A percentile compares a stretch with the other conserved stretches of the same genome.
These are phyloP conservation scores for Carapus acus DNA, from an alignment of 2,797 vertebrate genomes.

Conservation along the genomic window DNA sequence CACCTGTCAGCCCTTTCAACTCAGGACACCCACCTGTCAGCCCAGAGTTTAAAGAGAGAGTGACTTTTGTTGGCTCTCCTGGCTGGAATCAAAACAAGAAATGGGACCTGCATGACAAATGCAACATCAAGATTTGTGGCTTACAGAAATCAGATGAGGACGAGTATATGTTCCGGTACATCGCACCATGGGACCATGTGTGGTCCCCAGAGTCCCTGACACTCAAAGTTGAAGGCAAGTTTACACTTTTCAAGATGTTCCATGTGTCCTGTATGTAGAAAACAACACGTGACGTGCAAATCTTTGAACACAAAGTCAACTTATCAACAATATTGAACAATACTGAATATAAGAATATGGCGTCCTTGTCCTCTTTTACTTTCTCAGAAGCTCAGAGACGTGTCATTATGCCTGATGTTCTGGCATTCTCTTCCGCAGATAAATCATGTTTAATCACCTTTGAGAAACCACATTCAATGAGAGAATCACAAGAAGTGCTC, in stretches of 20 bases:
- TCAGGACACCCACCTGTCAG: accelerated
- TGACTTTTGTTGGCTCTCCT: background rate
- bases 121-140: slow-evolving; percentile 48
- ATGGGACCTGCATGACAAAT: accelerated
- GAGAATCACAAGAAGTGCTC: accelerated
- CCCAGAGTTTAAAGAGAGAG: slow-evolving; percentile 36
- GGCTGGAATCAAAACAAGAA: accelerated
- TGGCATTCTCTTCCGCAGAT: slow-evolving; percentile 40
- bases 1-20: accelerated
- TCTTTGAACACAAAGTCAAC: no score
- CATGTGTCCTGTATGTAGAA: no score
- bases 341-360: no score
- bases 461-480: background rate
- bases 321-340: no score
- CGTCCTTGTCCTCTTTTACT: no score
- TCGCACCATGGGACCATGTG: accelerated
- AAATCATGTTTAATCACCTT: slow-evolving; percentile 59
- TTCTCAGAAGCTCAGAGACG: no score
- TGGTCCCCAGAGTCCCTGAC: accelerated
- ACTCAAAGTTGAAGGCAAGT: slow-evolving; percentile 54
- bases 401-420: background rate
- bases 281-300: no score
- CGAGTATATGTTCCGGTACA: slow-evolving; percentile 43
- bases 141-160: slow-evolving; percentile 57
- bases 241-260: background rate